phyloP scores from a whole-genome alignment of 2,113 vertebrate genomes.

The Anhinga anhinga region DNA sequence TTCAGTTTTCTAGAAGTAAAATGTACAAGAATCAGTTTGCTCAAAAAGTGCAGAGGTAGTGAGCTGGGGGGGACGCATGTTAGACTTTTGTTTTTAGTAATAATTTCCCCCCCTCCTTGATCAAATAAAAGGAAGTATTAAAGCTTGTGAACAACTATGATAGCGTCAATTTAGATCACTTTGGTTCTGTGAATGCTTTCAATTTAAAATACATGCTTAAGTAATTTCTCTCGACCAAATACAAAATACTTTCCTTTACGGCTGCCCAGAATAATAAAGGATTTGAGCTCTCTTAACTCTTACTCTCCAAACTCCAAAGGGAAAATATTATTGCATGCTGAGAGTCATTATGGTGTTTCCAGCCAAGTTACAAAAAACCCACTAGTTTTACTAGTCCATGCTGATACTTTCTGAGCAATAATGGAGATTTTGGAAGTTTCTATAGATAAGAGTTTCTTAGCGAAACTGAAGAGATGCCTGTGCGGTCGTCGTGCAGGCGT shows the following conservation, averaged over 20 bases:
- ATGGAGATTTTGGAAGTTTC: neutral
- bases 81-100: neutral
- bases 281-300: conserved; percentile 57
- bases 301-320: conserved; percentile 32
- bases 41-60: neutral
- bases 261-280: conserved; percentile 65
- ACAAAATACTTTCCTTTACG: conserved; percentile 57
- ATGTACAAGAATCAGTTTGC: neutral
- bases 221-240: neutral
- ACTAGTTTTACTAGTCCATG: neutral
- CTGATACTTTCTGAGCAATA: neutral
- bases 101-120: neutral
- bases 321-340: conserved; percentile 41
- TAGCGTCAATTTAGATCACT: neutral
- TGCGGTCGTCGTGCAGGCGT: accelerated
- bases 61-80: no score
- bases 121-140: neutral
- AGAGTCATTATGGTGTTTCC: neutral
- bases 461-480: neutral
- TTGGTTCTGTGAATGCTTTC: neutral
- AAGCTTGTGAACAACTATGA: neutral
- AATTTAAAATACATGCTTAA: neutral
- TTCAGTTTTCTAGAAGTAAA: neutral
- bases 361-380: neutral
- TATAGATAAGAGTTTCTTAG: neutral